Conservation (phyloP, 1,140 invertebrate species). For the Penaeus vannamei region DNA sequence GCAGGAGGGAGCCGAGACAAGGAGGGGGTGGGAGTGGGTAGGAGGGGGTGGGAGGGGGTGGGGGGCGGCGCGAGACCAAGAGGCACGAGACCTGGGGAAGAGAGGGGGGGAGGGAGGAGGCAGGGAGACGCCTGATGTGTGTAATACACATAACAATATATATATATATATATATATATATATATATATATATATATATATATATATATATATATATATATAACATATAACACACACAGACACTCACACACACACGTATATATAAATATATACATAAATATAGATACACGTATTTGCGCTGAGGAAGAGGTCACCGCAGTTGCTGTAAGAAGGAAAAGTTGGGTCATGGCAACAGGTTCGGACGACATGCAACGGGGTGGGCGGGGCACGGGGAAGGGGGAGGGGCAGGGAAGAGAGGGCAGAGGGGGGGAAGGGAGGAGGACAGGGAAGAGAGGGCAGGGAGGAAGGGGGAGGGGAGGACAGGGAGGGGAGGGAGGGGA, state of each 20-base stretch:
- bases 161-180: too few relatives aligned
- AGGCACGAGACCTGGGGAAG: background rate
- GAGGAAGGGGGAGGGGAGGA: background rate
- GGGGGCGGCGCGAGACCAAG: background rate
- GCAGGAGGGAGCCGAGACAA: too few relatives aligned
- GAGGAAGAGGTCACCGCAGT: too few relatives aligned
- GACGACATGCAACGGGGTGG: too few relatives aligned
- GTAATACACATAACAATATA: too few relatives aligned
- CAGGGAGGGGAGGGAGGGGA: background rate
- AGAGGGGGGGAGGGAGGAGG: background rate
- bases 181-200: too few relatives aligned
- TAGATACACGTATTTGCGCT: background rate
- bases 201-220: too few relatives aligned
- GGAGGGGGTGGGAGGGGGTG: background rate
- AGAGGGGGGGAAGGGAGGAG: background rate
- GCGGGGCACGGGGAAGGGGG: too few relatives aligned
- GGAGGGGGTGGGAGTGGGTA: background rate
- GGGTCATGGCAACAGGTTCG: too few relatives aligned
- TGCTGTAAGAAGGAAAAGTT: too few relatives aligned
- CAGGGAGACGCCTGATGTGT: background rate
- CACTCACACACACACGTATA: background rate
- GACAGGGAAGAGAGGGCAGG: too few relatives aligned
- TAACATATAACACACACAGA: background rate
- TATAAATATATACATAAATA: background rate
- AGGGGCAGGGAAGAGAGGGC: background rate